These are phyloP conservation scores for Zaprionus davidi DNA, from an alignment of 1,140 invertebrate genomes.

Conservation along the genomic window DNA sequence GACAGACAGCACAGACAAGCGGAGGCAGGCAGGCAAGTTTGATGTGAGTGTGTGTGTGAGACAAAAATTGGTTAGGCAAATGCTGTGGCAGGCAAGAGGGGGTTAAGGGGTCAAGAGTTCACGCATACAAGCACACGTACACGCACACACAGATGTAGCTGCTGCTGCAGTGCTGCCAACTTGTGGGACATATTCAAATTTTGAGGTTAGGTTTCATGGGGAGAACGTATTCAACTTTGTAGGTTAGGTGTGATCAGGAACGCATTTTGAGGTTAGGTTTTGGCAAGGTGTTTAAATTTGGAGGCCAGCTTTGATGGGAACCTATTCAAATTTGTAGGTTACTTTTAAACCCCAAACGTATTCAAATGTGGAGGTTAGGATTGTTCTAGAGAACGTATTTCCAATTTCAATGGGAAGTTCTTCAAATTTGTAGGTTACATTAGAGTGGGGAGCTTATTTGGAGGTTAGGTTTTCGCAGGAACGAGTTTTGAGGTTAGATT, in stretches of 20 bases:
- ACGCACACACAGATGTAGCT: conserved; percentile 31
- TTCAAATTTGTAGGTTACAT: background rate
- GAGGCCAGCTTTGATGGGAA: too few species aligned
- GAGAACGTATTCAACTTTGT: background rate
- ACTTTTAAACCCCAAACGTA: background rate
- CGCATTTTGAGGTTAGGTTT: too few species aligned
- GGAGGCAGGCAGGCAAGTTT: background rate
- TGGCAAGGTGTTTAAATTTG: too few species aligned
- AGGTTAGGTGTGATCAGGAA: too few species aligned
- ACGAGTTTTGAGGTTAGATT: background rate
- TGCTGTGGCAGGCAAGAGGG: conserved; percentile 17
- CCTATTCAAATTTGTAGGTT: too few species aligned
- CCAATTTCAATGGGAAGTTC: background rate
- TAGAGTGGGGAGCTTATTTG: background rate
- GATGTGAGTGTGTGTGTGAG: conserved; percentile 27
- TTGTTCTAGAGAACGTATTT: background rate
- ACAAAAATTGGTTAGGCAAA: conserved; percentile 50
- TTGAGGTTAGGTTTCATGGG: background rate
- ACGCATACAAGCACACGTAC: conserved; percentile 14
- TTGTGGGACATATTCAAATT: conserved; percentile 9
- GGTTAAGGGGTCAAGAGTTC: conserved; percentile 35
- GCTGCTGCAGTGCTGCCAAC: conserved; percentile 61
- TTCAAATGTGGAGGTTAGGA: background rate
- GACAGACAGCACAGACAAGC: background rate
- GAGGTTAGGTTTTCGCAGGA: background rate